These are phyloP conservation scores for Otolemur garnettii DNA, from an alignment of 2,113 vertebrate genomes.

Conservation along the genomic window DNA sequence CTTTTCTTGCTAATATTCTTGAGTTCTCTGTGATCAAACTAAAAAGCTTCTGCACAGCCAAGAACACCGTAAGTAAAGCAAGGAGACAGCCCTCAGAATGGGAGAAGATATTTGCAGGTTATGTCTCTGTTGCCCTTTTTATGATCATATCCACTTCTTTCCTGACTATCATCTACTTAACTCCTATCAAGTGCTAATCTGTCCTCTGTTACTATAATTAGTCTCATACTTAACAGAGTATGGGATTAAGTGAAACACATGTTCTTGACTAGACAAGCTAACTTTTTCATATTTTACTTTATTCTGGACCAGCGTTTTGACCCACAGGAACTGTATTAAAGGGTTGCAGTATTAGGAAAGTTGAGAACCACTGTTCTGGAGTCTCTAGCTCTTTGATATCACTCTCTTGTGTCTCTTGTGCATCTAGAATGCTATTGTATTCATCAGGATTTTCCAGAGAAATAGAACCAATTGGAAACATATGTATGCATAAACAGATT, in stretches of 20 bases:
- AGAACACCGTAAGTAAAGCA: no score
- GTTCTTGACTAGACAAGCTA: background rate
- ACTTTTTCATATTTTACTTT: background rate
- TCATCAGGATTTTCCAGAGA: background rate
- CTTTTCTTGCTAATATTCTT: no score
- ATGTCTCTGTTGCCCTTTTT: background rate
- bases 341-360: no score
- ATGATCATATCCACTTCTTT: background rate
- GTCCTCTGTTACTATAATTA: background rate
- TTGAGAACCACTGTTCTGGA: background rate
- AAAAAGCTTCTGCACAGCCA: no score
- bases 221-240: background rate
- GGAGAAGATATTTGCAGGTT: no score
- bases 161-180: background rate
- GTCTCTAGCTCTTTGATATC: background rate
- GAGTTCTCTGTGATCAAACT: no score
- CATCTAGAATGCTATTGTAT: background rate
- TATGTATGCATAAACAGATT: background rate
- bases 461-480: background rate
- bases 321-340: no score
- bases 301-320: background rate
- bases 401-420: background rate
- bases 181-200: background rate
- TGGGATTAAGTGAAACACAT: background rate
- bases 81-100: no score